Evolutionary conservation across 2,888 invertebrate species (phyloP), one percentile per base, ranked within the genome.

Genomic region (Tridacna gigas): DNA sequence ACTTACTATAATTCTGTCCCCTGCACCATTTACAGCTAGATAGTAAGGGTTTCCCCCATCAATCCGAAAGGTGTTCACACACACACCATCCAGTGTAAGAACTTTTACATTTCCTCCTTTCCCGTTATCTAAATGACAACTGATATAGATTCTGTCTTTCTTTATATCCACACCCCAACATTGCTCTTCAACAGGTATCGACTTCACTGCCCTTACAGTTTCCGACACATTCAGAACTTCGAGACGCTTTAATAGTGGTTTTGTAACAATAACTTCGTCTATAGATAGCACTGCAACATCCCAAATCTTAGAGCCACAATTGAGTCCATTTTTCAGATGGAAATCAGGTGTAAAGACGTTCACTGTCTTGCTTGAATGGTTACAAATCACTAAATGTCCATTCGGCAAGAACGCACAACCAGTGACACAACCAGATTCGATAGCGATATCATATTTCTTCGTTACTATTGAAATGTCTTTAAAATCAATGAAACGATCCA

Each of bases 11-110:
- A 67, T 67, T 18, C 28, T 67, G 37, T 28, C 26, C 4, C 37
- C 67, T 11, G 67, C 15, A 67, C 3, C 25, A 67, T 28, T 28
- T 18, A 67, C 67, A 37, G 67, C 67, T 67, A 67, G 15, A 28
- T 67, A 67, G 37, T 0, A 37, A 22, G 67, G 67, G 4, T 67
- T 3, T 28, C 67, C 67, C 25, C 28, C 18, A 28, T 67, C 28
- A 28, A 67, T 67, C 22, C 4, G 26, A 37, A 67, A 67, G 1
- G 67, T 67, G 5, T 67, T 26, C 20, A 28, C 18, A 15, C 28
- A 12, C 28, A 22, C 12, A 13, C 67, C 67, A 18, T 26, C 45
- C 28, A 67, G 12, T 67, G 67, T 67, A 1, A 67, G 67, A 22
- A 67, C 67, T 37, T 25, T 26, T 67, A 67, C 7, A 37, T 37